Base-by-base conservation (phyloP, 2,113 vertebrate species). In the Poecile atricapillus region DNA sequence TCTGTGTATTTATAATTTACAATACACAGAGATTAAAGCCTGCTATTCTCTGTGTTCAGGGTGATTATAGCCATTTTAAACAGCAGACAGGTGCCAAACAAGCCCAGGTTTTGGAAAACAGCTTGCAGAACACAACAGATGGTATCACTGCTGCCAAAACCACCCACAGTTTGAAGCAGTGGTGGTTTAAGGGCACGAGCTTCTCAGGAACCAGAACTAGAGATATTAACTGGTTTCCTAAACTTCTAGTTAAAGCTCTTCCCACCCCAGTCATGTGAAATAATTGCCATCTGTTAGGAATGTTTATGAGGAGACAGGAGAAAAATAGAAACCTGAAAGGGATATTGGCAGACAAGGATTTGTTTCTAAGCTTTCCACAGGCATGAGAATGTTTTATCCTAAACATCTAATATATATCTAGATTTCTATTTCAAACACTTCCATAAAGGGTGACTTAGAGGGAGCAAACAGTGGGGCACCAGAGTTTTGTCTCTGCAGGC, bases 211-310 rank as follows among this genome's bases (percentile, higher is more conserved):
- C 53, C 60, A 84, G 46, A 95, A 60, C 75, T 39, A 84, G 87
- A 75, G 43, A 83, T 87, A 87, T 90, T 84, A 95, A 91, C 56
- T 73, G 71, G 24, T 94, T 93, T 95, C 89, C 87, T 96, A 86
- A 91, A 90, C 50, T 84, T 24, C 43, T 63, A 91, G 87, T 88
- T 95, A 89, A 92, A 94, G 63, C 76, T 71, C 83, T 97, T 95
- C 94, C 83, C 96, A 81, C 33, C 35, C 49, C 82, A 85, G 37
- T 84, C 86, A 95, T 90, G 90, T 92, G 89, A 94, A 97, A 92
- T 93, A 95, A 93, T 81, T 88, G 53, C 90, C 94, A 95, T 95
- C 94, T 97, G 92, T 88, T 94, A 90, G 30, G 23, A 89, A 89
- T 20, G 25, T 21, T 62, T 92, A 46, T 94, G 46, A 87, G 87